phyloP scores from a whole-genome alignment of 2,113 vertebrate species.

The Mungos mungo region DNA sequence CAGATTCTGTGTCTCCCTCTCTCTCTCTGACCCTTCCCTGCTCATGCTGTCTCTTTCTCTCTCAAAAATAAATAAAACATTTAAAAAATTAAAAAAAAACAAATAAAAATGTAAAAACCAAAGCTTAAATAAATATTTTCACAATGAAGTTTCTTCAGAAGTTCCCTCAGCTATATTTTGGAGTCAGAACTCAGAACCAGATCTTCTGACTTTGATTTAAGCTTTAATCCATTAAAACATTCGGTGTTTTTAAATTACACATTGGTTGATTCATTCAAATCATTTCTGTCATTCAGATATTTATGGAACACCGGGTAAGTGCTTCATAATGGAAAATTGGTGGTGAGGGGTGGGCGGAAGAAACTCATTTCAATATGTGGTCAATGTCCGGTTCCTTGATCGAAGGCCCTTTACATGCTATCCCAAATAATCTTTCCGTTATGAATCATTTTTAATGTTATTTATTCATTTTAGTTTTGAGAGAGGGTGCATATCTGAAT shows the following conservation, averaged over 20 bases:
- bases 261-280: not conserved
- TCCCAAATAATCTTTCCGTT: rapidly evolving
- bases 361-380: not conserved
- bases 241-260: not conserved
- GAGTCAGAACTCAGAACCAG: not conserved
- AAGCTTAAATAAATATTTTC: not conserved
- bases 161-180: not conserved
- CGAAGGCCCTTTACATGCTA: not conserved
- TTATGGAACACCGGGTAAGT: not conserved
- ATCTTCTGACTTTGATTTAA: not conserved
- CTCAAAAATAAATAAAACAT: not conserved
- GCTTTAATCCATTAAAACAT: not conserved
- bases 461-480: too few species aligned
- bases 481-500: too few species aligned
- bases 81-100: not conserved
- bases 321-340: not conserved
- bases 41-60: too few species aligned
- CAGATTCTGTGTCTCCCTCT: too few species aligned
- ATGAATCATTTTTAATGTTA: not conserved
- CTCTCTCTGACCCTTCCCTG: too few species aligned
- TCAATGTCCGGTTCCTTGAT: not conserved
- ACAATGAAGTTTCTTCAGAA: not conserved
- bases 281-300: not conserved
- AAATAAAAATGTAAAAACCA: not conserved
- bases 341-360: not conserved